Evolutionary conservation across 2,888 invertebrate genomes (phyloP), one percentile per base, ranked within the genome.

Genomic region (Drosophila hamatofila): DNA sequence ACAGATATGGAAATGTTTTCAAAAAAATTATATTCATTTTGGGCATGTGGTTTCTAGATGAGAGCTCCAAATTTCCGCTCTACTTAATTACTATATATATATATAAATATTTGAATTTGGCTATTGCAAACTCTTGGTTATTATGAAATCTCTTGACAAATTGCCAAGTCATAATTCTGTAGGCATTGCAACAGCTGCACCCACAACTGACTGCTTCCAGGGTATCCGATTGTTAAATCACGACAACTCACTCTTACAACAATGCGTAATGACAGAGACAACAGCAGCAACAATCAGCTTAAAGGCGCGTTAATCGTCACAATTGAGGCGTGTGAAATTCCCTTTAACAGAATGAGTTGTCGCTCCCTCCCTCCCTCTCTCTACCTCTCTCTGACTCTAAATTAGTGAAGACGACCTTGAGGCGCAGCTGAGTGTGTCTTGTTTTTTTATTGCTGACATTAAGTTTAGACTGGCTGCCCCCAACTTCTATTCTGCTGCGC

Each of bases 281-380:
- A 49, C 67, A 39, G 51, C 57, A 54, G 48, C 65, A 69, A 66
- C 54, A 56, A 59, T 59, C 21, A 42, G 27, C 46, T 66, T 54
- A 55, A 64, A 58, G 60, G 70, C 81, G 77, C 69, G 76, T 76
- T 82, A 72, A 85, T 79, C 87, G 82, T 82, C 81, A 78, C 89
- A 86, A 88, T 90, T 86, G 89, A 86, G 78, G 81, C 87, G 90
- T 90, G 85, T 81, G 89, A 88, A 90, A 72, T 86, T 76, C 68
- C 73, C 80, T 69, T 49, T 67, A 78, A 21, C 30, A 51, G 16
- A 51, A 8, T 46, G 23, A 46, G 23, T 16, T 16, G 9, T 8
- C 33, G 14, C 27, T 16, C 2, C 16, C 14, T 25, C 9, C 8
- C 27, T 27, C 27, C 8, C 48, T 0, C 48, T n/a, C 30, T 6